phyloP scores from a whole-genome alignment of 2,888 invertebrate genomes.

The Ariolimax columbianus region DNA sequence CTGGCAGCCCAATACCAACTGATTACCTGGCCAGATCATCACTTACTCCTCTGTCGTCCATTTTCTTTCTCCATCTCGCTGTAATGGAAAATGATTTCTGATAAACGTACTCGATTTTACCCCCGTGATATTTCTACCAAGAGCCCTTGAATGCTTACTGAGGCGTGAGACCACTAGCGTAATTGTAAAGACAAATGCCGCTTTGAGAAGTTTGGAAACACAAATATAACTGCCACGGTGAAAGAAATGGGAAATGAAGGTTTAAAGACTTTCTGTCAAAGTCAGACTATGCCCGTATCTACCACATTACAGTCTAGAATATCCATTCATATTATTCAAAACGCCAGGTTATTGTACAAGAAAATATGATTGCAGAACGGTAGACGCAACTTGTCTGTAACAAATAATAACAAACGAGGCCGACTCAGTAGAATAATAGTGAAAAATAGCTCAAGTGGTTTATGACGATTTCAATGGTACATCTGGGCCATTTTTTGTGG shows the following conservation, averaged over 20 bases:
- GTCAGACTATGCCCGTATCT: not conserved
- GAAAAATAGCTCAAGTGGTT: slow-evolving; percentile 20
- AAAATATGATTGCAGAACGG: not conserved
- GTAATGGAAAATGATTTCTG: not conserved
- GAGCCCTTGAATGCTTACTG: not conserved
- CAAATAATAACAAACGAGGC: not conserved
- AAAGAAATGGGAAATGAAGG: not conserved
- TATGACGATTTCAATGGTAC: not conserved
- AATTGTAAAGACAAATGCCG: not conserved
- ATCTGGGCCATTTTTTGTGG: slow-evolving; percentile 1
- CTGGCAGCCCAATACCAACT: not conserved
- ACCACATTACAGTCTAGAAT: not conserved
- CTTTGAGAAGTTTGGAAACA: not conserved
- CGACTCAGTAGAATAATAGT: slow-evolving; percentile 2
- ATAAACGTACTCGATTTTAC: not conserved
- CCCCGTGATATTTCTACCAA: not conserved
- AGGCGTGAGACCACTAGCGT: not conserved
- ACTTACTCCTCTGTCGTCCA: not conserved
- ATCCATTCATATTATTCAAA: slow-evolving; percentile 1
- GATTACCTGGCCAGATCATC: slow-evolving; percentile 14
- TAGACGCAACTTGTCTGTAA: not conserved
- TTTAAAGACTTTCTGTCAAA: not conserved
- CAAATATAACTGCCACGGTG: not conserved
- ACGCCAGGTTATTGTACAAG: not conserved
- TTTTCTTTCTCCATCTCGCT: not conserved